Evolutionary conservation across 2,888 invertebrate genomes (phyloP).

Genomic region (Podabrus alpinus): DNA sequence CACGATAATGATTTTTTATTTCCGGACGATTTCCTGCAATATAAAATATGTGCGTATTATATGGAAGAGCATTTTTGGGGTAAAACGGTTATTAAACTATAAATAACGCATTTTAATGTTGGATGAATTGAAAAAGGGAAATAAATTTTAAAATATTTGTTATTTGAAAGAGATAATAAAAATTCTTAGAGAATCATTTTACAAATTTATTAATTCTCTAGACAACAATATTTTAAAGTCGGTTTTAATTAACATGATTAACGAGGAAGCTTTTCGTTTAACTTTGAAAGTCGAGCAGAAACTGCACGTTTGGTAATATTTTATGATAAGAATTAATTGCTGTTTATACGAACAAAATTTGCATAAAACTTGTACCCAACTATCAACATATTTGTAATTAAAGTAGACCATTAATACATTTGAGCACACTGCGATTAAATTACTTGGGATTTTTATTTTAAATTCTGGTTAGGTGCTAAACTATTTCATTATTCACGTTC

Average conservation of each 20-base stretch:
- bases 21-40: conserved; percentile 69
- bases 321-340: conserved; percentile 16
- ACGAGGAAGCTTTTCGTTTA: conserved; percentile 26
- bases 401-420: background rate
- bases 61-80: background rate
- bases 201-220: conserved; percentile 36
- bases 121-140: background rate
- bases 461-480: background rate
- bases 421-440: background rate
- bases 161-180: conserved; percentile 11
- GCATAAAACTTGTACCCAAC: background rate
- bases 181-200: conserved; percentile 29
- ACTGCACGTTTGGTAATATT: conserved; percentile 16
- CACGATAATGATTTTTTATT: conserved; percentile 88
- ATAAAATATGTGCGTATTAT: background rate
- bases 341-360: background rate
- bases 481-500: background rate
- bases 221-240: conserved; percentile 35
- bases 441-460: background rate
- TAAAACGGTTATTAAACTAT: background rate
- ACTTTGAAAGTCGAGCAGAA: conserved; percentile 25
- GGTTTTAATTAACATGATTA: conserved; percentile 39
- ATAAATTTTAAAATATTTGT: conserved; percentile 9
- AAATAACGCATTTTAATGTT: background rate
- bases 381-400: background rate